Base-by-base conservation (phyloP, 2,113 vertebrate genomes). In the Sinocyclocheilus rhinocerous region DNA sequence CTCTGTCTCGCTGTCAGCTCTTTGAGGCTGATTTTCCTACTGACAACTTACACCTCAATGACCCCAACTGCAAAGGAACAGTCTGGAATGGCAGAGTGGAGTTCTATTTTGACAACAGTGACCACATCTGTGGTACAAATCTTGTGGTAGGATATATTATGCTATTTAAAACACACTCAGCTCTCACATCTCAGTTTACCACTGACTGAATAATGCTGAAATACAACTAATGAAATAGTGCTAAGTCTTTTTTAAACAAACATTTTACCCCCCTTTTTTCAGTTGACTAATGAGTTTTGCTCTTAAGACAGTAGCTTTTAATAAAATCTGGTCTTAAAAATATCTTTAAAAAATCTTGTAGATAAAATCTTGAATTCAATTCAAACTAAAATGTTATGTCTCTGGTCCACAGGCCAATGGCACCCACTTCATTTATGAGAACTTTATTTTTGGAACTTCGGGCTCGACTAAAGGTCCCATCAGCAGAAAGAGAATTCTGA, bases 11-110 rank as follows among this genome's bases (percentile, higher is more conserved):
- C 26, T 69, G 94, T 63, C 89, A 92, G 80, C 88, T 95, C 52
- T 93, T 94, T 88, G 91, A 93, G 26, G 93, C 89, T 16, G 94
- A 93, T 6, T 93, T 93, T 69, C 77, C 85, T 52, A 18, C 86
- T 0, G 18, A 42, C 2, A 65, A 36, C 16, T 86, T 95, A 2
- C 94, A 94, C 39, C 91, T 95, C 63, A 87, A 10, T 11, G 93
- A 95, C 4, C 52, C 89, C 6, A 90, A 57, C n/a, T 95, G 93
- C 78, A 90, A 22, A 0, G 92, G 91, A 20, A 91, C 84, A 2
- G 24, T 94, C 4, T 20, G 79, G 24, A 29, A 91, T 12, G 93
- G 92, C 13, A 89, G 91, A 39, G 65, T 94, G 33, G 33, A 90
- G 2, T 95, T 95, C 84, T 65, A 78, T 18, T 94, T 93, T 20